These are phyloP conservation scores for Actinernus sp. DNA, from an alignment of 92 coral and sea anemone genomes.

Conservation along the genomic window DNA sequence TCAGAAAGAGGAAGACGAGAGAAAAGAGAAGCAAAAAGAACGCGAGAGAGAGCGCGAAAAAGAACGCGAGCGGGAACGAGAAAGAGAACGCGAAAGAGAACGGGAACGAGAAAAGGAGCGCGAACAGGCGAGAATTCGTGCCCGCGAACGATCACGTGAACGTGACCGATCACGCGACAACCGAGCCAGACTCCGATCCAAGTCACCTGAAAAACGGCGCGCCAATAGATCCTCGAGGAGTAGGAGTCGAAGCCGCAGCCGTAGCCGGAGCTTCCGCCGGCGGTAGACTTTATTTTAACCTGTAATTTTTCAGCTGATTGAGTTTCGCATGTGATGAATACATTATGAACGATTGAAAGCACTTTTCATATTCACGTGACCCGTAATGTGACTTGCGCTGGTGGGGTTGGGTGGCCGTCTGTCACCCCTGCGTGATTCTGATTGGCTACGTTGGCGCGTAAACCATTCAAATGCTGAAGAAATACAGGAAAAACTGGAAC, in stretches of 20 bases:
- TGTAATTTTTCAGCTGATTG: neutral
- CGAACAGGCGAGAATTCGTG: slow-evolving; percentile 54
- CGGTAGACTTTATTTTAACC: slow-evolving; percentile 30
- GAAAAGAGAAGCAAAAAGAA: slow-evolving; percentile 58
- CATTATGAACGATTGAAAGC: too few relatives aligned
- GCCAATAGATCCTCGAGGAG: slow-evolving; percentile 24
- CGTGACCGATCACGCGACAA: slow-evolving; percentile 43
- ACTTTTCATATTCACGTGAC: too few relatives aligned
- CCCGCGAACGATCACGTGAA: slow-evolving; percentile 29
- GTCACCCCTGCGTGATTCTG: too few relatives aligned
- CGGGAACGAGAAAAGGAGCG: slow-evolving; percentile 50
- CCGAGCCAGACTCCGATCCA: slow-evolving; percentile 51
- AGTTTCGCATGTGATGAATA: too few relatives aligned
- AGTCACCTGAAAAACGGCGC: slow-evolving; percentile 59
- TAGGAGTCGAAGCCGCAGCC: slow-evolving; percentile 53
- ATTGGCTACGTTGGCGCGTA: too few relatives aligned
- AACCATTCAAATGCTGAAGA: too few relatives aligned
- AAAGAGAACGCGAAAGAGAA: slow-evolving; percentile 51
- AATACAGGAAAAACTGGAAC: too few relatives aligned
- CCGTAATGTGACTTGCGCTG: too few relatives aligned
- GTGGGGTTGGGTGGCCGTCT: too few relatives aligned
- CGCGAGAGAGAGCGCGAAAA: slow-evolving; percentile 61
- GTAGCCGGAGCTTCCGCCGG: slow-evolving; percentile 54
- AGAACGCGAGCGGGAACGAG: slow-evolving; percentile 61
- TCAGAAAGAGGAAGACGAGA: slow-evolving; percentile 63